Base-by-base conservation (phyloP, 1,140 invertebrate genomes). In the Drosophila pseudoananassae region DNA sequence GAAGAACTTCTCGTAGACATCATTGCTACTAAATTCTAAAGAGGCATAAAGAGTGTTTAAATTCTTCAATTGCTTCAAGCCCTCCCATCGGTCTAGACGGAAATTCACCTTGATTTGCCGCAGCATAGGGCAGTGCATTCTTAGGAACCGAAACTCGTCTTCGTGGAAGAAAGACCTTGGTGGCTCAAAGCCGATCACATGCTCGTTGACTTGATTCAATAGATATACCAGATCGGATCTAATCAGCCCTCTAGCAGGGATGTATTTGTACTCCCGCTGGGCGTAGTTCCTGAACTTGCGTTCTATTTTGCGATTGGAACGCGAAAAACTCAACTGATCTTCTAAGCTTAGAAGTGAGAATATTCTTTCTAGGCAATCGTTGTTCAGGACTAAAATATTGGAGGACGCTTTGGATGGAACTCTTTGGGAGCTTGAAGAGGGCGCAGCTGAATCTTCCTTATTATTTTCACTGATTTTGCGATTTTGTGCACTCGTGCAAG, bases 151-250 rank as follows among this genome's bases (percentile, higher is more conserved):
- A 38, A 74, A 20, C 25, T 64, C 27, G 10, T 38, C 27, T 0
- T 73, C 60, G 1, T 25, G 0, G 14, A 4, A 0, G 23, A 17
- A 4, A 17, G 14, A 9, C 31, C 36, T 47, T 14, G 45, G 4
- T n/a, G 57, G 31, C 17, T 73, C 25, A 79, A 74, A 78, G 17
- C 60, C 69, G n/a, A 47, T 10, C 8, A 78, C 43, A 7, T 43
- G 7, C 1, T 33, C 46, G 1, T 52, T 17, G 4, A 78, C 36
- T 4, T 45, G 1, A 4, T 49, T 25, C 23, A 78, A 31, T 10
- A 78, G 23, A 8, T 54, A 15, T 0, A 40, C 9, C 38, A 78
- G 4, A 29, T 63, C 40, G 3, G 2, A n/a, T 9, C 55, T n/a
- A n/a, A n/a, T n/a, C n/a, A n/a, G n/a, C n/a, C 40, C 7, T 25